A percentile compares a stretch with the other conserved stretches of the same genome.
Conservation (phyloP, 1,140 invertebrate species). For the Cotesia typhae region DNA sequence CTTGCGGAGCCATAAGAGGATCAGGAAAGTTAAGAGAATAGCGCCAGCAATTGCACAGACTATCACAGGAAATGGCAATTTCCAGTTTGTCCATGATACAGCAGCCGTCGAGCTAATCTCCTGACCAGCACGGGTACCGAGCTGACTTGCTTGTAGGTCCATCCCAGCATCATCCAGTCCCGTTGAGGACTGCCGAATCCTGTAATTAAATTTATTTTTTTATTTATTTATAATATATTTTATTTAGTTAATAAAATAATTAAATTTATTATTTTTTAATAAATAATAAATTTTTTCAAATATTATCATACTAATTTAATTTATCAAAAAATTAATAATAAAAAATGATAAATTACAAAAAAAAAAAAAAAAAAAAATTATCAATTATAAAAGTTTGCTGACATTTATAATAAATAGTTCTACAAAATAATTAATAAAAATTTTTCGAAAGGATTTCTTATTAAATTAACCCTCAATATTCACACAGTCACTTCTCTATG, state of each 20-base stretch:
- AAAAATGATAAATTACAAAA: too few relatives aligned
- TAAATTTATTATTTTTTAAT: too few relatives aligned
- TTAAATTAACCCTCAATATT: too few relatives aligned
- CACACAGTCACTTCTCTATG: too few relatives aligned
- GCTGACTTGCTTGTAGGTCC: slow-evolving; percentile 62
- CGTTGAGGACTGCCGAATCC: slow-evolving; percentile 63
- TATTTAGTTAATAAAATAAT: slow-evolving; percentile 3
- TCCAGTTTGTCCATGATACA: slow-evolving; percentile 63
- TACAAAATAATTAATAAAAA: too few relatives aligned
- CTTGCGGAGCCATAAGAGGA: slow-evolving; percentile 66
- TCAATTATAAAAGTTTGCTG: too few relatives aligned
- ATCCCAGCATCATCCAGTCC: slow-evolving; percentile 67
- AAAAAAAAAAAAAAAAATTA: too few relatives aligned
- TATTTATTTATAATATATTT: neutral
- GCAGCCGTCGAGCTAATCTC: slow-evolving; percentile 56
- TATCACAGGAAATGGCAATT: slow-evolving; percentile 60
- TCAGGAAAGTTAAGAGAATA: slow-evolving; percentile 64
- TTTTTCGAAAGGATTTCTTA: too few relatives aligned
- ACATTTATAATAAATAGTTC: too few relatives aligned
- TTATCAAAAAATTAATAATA: too few relatives aligned
- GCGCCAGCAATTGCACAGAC: slow-evolving; percentile 61
- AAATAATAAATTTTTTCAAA: too few relatives aligned
- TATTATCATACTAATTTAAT: too few relatives aligned
- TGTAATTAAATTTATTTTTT: slow-evolving; percentile 37
- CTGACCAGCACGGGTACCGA: slow-evolving; percentile 55